Evolutionary conservation across 2,797 vertebrate genomes (phyloP).

Genomic region (Gallinago nigripennis): DNA sequence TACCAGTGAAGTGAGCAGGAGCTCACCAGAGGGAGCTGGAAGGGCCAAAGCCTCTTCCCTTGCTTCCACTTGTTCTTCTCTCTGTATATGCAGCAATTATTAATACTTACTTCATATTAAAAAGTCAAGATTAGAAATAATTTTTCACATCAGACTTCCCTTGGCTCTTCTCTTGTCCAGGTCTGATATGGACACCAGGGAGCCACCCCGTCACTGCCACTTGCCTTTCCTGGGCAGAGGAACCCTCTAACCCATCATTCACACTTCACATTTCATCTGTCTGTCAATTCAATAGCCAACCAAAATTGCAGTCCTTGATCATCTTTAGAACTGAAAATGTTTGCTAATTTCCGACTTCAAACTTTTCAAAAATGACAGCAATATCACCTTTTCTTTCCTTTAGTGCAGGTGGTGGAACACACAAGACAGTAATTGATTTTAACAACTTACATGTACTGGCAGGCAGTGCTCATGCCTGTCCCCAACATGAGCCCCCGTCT

Average conservation of each 20-base stretch:
- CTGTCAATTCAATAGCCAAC: neutral
- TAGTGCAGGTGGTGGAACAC: neutral
- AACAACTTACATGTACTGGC: no score
- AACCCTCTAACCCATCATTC: neutral
- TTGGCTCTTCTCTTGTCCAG: neutral
- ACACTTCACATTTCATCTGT: neutral
- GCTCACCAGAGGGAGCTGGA: neutral
- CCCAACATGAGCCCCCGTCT: fast-evolving
- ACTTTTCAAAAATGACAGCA: neutral
- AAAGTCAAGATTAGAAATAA: neutral
- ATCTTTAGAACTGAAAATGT: neutral
- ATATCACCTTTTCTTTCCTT: neutral
- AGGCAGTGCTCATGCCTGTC: neutral
- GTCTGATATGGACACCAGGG: neutral
- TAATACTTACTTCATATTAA: neutral
- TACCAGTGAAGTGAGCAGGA: neutral
- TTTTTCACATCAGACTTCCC: neutral
- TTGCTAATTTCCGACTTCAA: neutral
- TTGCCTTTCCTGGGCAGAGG: neutral
- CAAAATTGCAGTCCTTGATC: neutral
- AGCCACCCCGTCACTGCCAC: neutral
- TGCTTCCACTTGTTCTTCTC: neutral
- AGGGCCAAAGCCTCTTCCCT: neutral
- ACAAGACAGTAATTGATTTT: neutral
- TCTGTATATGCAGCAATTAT: neutral